A percentile compares a stretch with the other conserved stretches of the same genome.
phyloP scores from a whole-genome alignment of 92 coral and sea anemone genomes.

The Phymanthus crucifer region DNA sequence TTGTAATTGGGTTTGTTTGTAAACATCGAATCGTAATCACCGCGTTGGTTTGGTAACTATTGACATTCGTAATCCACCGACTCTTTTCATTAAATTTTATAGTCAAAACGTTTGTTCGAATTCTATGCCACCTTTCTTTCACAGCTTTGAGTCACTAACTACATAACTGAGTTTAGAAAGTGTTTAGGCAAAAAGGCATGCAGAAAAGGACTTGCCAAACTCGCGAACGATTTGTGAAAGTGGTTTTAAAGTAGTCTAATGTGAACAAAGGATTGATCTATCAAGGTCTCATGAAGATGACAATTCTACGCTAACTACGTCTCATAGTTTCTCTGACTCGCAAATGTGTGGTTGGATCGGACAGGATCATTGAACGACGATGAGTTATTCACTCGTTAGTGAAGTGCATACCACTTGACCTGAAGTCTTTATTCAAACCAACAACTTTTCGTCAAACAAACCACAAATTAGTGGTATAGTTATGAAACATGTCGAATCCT shows the following conservation, averaged over 20 bases:
- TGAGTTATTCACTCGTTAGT: background rate
- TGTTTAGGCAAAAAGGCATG: background rate
- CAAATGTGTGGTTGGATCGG: too few species aligned
- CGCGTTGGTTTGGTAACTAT: constrained; percentile 8
- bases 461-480: background rate
- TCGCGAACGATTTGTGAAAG: background rate
- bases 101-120: background rate
- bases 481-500: background rate
- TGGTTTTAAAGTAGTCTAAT: background rate
- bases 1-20: background rate
- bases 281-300: background rate
- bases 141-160: background rate
- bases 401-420: background rate
- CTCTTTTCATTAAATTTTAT: background rate
- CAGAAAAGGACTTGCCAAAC: background rate
- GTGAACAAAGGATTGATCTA: background rate
- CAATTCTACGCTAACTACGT: background rate
- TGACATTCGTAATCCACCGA: background rate
- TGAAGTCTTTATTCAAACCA: background rate
- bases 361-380: background rate
- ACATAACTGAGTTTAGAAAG: background rate
- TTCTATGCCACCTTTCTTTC: background rate
- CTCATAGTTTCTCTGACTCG: background rate
- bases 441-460: background rate
- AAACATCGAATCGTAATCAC: background rate